A percentile compares a stretch with the other conserved stretches of the same genome.
Conservation (phyloP, 30 jellyfish, hydroid and myxozoan species). For the Morbakka virulenta region DNA sequence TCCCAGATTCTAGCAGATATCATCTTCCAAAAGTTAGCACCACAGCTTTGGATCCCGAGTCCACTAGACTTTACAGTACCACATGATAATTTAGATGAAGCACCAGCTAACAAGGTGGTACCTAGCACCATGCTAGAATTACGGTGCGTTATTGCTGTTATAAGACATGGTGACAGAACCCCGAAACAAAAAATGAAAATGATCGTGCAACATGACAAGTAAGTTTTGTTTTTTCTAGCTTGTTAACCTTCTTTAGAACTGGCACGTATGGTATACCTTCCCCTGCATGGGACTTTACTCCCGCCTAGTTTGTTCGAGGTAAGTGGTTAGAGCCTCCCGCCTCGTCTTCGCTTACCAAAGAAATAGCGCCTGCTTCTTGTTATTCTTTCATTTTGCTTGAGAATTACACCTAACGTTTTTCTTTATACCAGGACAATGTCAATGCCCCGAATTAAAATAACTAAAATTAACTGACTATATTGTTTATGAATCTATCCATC, state of each 20-base stretch:
- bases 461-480: too few relatives aligned
- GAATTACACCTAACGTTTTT: too few relatives aligned
- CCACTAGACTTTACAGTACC: slow-evolving; percentile 58
- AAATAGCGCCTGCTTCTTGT: too few relatives aligned
- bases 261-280: not conserved
- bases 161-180: slow-evolving; percentile 99
- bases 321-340: too few relatives aligned
- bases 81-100: slow-evolving; percentile 54
- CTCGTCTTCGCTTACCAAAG: too few relatives aligned
- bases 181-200: slow-evolving; percentile 99
- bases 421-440: too few relatives aligned
- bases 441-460: too few relatives aligned
- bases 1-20: slow-evolving; percentile 92
- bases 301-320: too few relatives aligned
- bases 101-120: slow-evolving; percentile 74
- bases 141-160: slow-evolving; percentile 93
- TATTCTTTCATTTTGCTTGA: too few relatives aligned
- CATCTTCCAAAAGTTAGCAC: slow-evolving; percentile 87
- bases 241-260: too few relatives aligned
- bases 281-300: not conserved
- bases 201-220: slow-evolving; percentile 90
- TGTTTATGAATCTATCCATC: too few relatives aligned
- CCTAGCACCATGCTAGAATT: slow-evolving; percentile 88
- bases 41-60: slow-evolving; percentile 97
- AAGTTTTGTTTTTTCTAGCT: slow-evolving; percentile 38